These are phyloP conservation scores for Phlogophora meticulosa DNA, from an alignment of 2,888 invertebrate genomes.

Conservation along the genomic window DNA sequence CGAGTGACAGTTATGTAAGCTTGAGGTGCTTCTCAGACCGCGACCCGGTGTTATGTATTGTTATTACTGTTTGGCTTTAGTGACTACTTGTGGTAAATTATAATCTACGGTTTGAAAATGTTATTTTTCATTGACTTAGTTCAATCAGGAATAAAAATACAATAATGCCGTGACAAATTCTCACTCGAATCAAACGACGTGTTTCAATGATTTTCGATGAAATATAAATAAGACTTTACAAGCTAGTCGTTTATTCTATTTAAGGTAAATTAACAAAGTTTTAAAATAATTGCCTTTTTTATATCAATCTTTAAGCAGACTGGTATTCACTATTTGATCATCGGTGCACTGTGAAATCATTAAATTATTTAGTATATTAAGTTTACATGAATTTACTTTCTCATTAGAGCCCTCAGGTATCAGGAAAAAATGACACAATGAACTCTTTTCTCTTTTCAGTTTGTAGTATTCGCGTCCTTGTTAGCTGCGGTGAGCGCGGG, in stretches of 20 bases:
- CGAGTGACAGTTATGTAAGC: conserved; percentile 18
- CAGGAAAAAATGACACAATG: not conserved
- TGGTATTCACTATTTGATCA: not conserved
- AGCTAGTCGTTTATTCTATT: too few relatives aligned
- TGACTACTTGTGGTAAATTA: too few relatives aligned
- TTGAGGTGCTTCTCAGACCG: conserved; percentile 9
- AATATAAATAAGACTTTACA: too few relatives aligned
- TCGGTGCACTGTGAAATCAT: too few relatives aligned
- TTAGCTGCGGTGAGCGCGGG: conserved; percentile 72
- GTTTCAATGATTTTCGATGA: too few relatives aligned
- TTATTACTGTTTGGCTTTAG: not conserved
- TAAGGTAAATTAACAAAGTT: conserved; percentile 27
- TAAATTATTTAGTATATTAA: too few relatives aligned
- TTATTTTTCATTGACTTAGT: too few relatives aligned
- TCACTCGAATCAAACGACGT: too few relatives aligned
- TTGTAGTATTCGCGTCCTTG: conserved; percentile 69
- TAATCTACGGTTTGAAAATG: too few relatives aligned
- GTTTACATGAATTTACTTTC: not conserved
- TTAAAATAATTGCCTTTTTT: not conserved
- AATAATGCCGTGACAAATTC: too few relatives aligned
- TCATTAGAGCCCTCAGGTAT: not conserved
- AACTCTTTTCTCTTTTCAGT: conserved; percentile 57
- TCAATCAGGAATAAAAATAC: too few relatives aligned
- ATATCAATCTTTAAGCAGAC: not conserved
- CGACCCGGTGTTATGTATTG: conserved; percentile 1